These are phyloP conservation scores for Sialis lutaria DNA, from an alignment of 2,888 invertebrate species.

Conservation along the genomic window DNA sequence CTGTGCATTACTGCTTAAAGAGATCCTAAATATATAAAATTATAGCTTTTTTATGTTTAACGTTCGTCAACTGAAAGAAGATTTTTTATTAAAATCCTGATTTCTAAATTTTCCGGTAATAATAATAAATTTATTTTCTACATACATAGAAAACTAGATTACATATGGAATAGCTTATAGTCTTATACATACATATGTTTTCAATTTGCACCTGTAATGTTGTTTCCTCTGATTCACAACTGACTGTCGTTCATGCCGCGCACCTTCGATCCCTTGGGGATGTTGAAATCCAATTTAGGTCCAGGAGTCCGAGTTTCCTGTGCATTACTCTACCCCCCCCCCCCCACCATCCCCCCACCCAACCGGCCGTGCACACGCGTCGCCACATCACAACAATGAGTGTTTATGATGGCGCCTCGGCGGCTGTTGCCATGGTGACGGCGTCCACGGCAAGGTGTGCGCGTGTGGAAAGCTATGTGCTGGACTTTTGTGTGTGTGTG, in stretches of 20 bases:
- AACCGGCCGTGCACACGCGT: conserved; percentile 17
- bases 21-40: no score
- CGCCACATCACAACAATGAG: conserved; percentile 29
- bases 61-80: no score
- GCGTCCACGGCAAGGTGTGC: conserved; percentile 18
- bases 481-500: background rate
- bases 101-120: no score
- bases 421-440: conserved; percentile 29
- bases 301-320: conserved; percentile 15
- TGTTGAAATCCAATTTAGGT: conserved; percentile 25
- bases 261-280: conserved; percentile 12
- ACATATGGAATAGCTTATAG: no score
- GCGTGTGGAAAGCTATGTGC: conserved; percentile 19
- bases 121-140: no score
- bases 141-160: no score
- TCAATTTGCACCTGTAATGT: background rate
- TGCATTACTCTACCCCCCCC: conserved; percentile 12
- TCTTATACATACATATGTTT: no score
- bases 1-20: no score
- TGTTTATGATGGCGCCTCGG: conserved; percentile 32
- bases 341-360: conserved; percentile 15
- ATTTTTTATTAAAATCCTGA: no score
- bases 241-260: background rate
- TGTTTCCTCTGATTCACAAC: background rate
- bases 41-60: no score